Percentiles rank a stretch among this genome's conserved stretches.
phyloP scores from a whole-genome alignment of 2,113 vertebrate genomes.

The Colistium nudipinnis region DNA sequence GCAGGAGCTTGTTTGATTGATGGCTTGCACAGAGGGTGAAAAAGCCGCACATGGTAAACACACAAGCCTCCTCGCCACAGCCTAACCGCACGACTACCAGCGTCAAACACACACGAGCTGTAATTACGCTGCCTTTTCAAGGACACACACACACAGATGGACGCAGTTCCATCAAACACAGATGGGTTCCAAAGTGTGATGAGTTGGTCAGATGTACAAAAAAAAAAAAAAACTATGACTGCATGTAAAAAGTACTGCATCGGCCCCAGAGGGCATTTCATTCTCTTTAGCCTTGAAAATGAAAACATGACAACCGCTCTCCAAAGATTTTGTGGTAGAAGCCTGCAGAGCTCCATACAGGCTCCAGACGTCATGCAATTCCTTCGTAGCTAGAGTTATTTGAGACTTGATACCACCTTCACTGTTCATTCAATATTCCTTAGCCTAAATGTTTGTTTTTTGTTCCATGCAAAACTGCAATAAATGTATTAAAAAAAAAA shows the following conservation, averaged over 20 bases:
- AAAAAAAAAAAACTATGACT: not conserved
- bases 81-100: slow-evolving; percentile 37
- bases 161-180: slow-evolving; percentile 16
- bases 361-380: not conserved
- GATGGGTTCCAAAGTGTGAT: slow-evolving; percentile 10
- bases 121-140: slow-evolving; percentile 48
- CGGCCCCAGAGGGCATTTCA: not conserved
- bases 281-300: slow-evolving; percentile 7
- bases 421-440: too few relatives aligned
- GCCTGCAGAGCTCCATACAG: not conserved
- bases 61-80: slow-evolving; percentile 30
- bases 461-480: not conserved
- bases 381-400: not conserved
- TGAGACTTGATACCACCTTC: too few relatives aligned
- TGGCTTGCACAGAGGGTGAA: slow-evolving; percentile 15
- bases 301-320: not conserved
- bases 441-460: too few relatives aligned
- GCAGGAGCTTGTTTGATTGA: slow-evolving; percentile 29
- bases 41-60: slow-evolving; percentile 47
- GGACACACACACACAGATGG: not conserved
- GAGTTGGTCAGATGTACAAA: slow-evolving; percentile 4
- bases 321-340: not conserved
- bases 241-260: not conserved
- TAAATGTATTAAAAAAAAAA: not conserved
- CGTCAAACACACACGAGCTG: slow-evolving; percentile 12